Evolutionary conservation across 2,797 vertebrate genomes (phyloP).

Genomic region (Macrochelys suwanniensis): DNA sequence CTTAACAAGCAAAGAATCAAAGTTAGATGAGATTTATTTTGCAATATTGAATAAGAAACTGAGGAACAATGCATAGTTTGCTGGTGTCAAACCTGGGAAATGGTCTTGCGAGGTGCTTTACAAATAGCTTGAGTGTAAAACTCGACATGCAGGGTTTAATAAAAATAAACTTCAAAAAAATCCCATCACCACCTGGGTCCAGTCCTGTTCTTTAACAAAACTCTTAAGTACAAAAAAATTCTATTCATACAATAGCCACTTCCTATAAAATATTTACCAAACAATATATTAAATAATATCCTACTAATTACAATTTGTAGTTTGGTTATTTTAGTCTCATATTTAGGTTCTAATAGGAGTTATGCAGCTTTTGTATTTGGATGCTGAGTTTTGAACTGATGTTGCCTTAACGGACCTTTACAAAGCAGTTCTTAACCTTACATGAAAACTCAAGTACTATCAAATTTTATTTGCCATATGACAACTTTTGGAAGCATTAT

Average conservation of each 20-base stretch:
- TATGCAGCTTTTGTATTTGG: neutral
- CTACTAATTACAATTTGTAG: neutral
- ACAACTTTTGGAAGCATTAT: conserved; percentile 28
- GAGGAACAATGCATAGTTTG: neutral
- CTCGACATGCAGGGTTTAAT: neutral
- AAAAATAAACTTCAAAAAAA: neutral
- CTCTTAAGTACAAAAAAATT: fast-evolving
- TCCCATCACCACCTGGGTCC: neutral
- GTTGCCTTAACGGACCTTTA: neutral
- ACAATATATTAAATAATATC: fast-evolving
- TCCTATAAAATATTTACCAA: neutral
- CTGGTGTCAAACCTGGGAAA: neutral
- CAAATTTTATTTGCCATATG: neutral
- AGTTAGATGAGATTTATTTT: neutral
- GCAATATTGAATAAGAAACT: neutral
- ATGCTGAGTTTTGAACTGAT: neutral
- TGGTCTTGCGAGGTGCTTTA: neutral
- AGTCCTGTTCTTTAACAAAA: neutral
- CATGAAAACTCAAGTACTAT: neutral
- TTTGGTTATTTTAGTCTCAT: neutral
- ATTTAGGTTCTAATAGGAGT: neutral
- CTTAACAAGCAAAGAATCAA: neutral
- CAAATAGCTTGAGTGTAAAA: fast-evolving
- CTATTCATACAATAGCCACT: neutral
- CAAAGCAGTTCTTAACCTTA: neutral